Percentiles rank a stretch among this genome's conserved stretches.
Evolutionary conservation across 2,888 invertebrate species (phyloP).

Genomic region (Argynnis bischoffii): DNA sequence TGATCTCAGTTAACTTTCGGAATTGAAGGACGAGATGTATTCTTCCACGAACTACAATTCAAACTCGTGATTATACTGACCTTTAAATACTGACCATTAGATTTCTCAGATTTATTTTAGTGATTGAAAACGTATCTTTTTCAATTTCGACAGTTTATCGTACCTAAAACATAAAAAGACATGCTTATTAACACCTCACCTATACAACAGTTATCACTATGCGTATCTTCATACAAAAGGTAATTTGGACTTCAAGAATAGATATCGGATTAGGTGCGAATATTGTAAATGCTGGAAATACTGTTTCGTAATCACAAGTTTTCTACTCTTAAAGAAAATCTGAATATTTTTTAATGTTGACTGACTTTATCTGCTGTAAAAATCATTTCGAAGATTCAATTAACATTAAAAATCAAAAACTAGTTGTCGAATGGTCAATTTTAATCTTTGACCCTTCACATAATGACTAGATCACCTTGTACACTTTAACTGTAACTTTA

Average conservation of each 20-base stretch:
- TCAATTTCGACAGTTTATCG: slow-evolving; percentile 35
- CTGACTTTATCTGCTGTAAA: too few relatives aligned
- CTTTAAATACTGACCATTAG: too few relatives aligned
- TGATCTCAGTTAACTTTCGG: slow-evolving; percentile 21
- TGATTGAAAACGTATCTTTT: neutral
- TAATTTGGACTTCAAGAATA: slow-evolving; percentile 82
- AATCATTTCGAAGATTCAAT: neutral
- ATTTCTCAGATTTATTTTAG: neutral
- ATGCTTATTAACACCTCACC: slow-evolving; percentile 73
- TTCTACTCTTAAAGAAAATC: slow-evolving; percentile 46
- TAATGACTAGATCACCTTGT: slow-evolving; percentile 31
- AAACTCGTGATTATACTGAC: neutral
- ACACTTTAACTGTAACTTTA: slow-evolving; percentile 17
- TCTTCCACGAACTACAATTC: neutral
- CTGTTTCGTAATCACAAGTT: slow-evolving; percentile 49
- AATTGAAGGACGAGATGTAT: slow-evolving; percentile 17
- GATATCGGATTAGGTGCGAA: slow-evolving; percentile 77
- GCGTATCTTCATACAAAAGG: slow-evolving; percentile 49
- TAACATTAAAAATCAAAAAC: slow-evolving; percentile 27
- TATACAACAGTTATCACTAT: slow-evolving; percentile 55
- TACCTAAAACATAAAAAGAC: slow-evolving; percentile 22
- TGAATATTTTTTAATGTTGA: too few relatives aligned
- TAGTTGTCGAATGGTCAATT: slow-evolving; percentile 16
- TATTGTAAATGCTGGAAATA: slow-evolving; percentile 72
- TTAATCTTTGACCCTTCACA: slow-evolving; percentile 28